Evolutionary conservation across 2,113 vertebrate species (phyloP), one percentile per base, ranked within the genome.

Genomic region (Dipodomys stephensi): DNA sequence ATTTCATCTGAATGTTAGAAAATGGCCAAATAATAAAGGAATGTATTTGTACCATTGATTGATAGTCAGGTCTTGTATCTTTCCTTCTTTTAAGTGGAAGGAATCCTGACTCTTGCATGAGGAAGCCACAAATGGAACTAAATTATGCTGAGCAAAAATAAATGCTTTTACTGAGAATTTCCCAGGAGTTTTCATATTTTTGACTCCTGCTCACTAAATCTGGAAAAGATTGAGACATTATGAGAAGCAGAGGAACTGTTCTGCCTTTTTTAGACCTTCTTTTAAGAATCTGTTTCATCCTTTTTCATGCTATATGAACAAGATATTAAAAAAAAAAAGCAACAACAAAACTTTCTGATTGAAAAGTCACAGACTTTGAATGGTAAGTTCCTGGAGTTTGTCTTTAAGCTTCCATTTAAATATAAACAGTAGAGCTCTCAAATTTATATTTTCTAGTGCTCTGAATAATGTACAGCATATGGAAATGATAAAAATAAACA

Each of bases 131-230:
- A 96, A 95, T 92, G 90, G 93, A 87, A 78, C 72, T 46, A 96
- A 95, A 96, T 97, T 94, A 94, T 95, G 90, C 94, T 95, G 90
- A 95, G 83, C 85, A 95, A 96, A 97, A 97, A 97, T 96, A 96
- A 92, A 95, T 95, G 94, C 96, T 95, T 94, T 94, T 94, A 46
- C 96, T 95, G 95, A 97, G 96, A 97, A 96, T 96, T 97, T 97
- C 96, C 97, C 96, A 97, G 92, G 96, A 97, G 95, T 97, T 96
- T 95, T 96, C 93, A 83, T 97, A 97, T 97, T 97, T 97, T 97
- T 97, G 93, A 97, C 93, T 97, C 85, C 93, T 93, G 80, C 92
- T 95, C 96, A 87, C 97, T 97, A 97, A 97, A 97, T 97, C 96
- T 96, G 97, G 97, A 96, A 96, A 96, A 95, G 94, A 96, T 78